Evolutionary conservation across 2,888 invertebrate genomes (phyloP).

Genomic region (Pachycephus smyrnensis): DNA sequence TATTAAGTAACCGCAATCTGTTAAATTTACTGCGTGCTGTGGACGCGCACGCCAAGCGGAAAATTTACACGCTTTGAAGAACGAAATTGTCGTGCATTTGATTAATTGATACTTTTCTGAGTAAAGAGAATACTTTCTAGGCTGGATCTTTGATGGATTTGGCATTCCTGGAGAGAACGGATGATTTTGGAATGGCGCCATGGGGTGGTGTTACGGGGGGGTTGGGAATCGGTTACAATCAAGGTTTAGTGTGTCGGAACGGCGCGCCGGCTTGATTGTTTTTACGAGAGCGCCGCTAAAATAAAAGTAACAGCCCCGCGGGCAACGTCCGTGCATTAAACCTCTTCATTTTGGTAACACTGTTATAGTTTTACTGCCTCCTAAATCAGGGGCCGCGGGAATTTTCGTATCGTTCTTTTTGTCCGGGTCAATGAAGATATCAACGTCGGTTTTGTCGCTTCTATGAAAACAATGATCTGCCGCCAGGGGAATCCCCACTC

Average conservation of each 20-base stretch:
- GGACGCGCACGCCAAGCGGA: too few relatives aligned
- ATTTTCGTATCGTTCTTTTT: slow-evolving; percentile 52
- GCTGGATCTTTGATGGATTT: too few relatives aligned
- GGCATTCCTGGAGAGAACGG: too few relatives aligned
- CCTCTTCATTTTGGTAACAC: slow-evolving; percentile 61
- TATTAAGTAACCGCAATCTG: too few relatives aligned
- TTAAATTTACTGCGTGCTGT: too few relatives aligned
- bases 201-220: slow-evolving; percentile 39
- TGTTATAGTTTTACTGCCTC: slow-evolving; percentile 58
- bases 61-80: too few relatives aligned
- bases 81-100: too few relatives aligned
- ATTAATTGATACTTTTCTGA: too few relatives aligned
- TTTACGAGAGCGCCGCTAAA: slow-evolving; percentile 55
- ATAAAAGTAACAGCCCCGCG: slow-evolving; percentile 37
- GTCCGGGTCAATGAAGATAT: slow-evolving; percentile 44
- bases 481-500: too few relatives aligned
- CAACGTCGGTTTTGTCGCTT: slow-evolving; percentile 25
- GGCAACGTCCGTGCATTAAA: slow-evolving; percentile 50
- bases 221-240: slow-evolving; percentile 46
- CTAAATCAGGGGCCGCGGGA: slow-evolving; percentile 54
- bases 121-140: too few relatives aligned
- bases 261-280: slow-evolving; percentile 60
- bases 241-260: slow-evolving; percentile 53
- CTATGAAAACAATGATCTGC: too few relatives aligned
- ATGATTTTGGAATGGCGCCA: too few relatives aligned